These are phyloP conservation scores for Pangasius krempfi DNA, from an alignment of 2,797 vertebrate species.

Conservation along the genomic window DNA sequence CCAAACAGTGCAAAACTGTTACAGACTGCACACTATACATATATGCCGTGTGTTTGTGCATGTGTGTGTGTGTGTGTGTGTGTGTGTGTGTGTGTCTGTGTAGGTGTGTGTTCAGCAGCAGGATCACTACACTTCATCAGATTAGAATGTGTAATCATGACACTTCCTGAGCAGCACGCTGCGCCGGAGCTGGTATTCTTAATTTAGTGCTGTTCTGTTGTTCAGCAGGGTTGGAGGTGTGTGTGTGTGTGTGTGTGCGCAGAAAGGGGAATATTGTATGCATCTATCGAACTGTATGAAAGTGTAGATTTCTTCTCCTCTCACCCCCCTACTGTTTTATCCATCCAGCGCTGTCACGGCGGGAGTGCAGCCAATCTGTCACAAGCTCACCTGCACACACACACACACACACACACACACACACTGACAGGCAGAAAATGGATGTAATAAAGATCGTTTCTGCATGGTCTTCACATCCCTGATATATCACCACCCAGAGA, in stretches of 20 bases:
- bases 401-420: constrained; percentile 32
- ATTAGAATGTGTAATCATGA: constrained; percentile 42
- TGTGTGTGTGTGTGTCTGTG: constrained; percentile 38
- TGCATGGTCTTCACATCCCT: constrained; percentile 99
- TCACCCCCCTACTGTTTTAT: constrained; percentile 96
- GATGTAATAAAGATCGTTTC: constrained; percentile 99
- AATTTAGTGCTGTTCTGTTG: constrained; percentile 33
- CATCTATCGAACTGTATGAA: constrained; percentile 33
- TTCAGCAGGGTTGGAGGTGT: constrained; percentile 27
- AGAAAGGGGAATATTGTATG: constrained; percentile 27
- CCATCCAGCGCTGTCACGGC: constrained; percentile 99
- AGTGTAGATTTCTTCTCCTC: constrained; percentile 72
- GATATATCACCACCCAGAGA: constrained; percentile 99
- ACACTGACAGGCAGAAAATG: constrained; percentile 99
- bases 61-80: constrained; percentile 41
- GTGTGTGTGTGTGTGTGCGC: constrained; percentile 21
- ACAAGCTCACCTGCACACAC: constrained; percentile 74
- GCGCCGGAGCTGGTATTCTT: constrained; percentile 34
- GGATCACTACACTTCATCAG: constrained; percentile 33
- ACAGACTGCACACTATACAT: neutral
- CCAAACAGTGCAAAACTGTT: neutral
- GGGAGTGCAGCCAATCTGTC: constrained; percentile 99
- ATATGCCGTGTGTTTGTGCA: neutral
- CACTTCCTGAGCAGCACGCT: constrained; percentile 24
- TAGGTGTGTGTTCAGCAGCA: constrained; percentile 31